These are phyloP conservation scores for Bedellia somnulentella DNA, from an alignment of 2,888 invertebrate species.

Conservation along the genomic window DNA sequence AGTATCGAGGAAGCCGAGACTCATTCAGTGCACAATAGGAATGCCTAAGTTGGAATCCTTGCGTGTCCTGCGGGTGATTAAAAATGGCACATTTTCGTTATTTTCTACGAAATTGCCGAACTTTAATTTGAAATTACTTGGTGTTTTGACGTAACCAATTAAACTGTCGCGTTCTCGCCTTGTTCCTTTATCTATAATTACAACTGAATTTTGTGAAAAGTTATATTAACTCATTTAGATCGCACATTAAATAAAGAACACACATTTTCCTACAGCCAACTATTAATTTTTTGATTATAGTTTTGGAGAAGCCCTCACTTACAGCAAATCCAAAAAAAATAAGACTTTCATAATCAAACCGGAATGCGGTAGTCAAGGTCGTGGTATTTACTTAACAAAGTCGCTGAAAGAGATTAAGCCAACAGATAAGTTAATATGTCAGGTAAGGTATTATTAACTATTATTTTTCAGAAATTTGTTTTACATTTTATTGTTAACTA, in stretches of 20 bases:
- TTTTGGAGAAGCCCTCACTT: conserved; percentile 73
- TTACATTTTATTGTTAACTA: no score
- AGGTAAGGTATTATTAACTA: conserved; percentile 47
- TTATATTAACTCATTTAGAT: neutral
- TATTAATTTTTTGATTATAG: conserved; percentile 34
- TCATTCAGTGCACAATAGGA: no score
- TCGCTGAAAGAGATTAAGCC: conserved; percentile 78
- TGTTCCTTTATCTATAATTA: neutral
- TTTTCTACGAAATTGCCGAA: no score
- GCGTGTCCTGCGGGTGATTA: no score
- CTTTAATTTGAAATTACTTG: no score
- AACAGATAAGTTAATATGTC: conserved; percentile 83
- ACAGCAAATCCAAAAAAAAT: conserved; percentile 69
- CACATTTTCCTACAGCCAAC: no score
- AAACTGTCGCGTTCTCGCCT: no score
- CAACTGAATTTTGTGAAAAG: neutral
- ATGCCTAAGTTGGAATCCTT: no score
- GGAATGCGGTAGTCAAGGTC: conserved; percentile 87
- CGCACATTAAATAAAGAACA: no score
- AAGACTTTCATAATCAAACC: conserved; percentile 89
- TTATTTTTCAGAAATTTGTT: neutral
- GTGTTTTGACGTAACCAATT: no score
- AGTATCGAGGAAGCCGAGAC: no score
- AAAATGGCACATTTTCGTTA: no score
- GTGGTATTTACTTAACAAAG: conserved; percentile 84